phyloP scores from a whole-genome alignment of 2,888 invertebrate species.

The Rhaphigaster nebulosa region DNA sequence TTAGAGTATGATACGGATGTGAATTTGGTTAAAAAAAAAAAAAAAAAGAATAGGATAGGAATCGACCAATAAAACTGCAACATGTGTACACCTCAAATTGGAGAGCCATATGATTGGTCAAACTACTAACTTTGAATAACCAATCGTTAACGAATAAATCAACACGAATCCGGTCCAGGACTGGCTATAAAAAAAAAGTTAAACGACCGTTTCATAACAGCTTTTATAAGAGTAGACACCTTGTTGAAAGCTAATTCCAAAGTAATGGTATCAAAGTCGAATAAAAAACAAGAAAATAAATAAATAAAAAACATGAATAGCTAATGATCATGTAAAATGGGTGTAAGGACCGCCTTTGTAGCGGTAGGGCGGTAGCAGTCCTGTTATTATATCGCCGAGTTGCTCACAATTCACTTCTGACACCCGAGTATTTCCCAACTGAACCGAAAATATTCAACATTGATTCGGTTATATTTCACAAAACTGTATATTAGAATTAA shows the following conservation, averaged over 20 bases:
- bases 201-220: conserved; percentile 35
- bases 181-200: conserved; percentile 1
- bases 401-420: conserved; percentile 1
- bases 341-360: neutral
- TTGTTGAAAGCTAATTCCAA: conserved; percentile 41
- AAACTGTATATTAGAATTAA: neutral
- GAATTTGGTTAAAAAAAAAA: neutral
- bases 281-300: neutral
- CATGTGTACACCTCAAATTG: neutral
- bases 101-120: neutral
- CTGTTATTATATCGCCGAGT: neutral
- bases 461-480: neutral
- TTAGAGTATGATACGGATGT: no score
- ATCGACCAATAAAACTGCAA: neutral
- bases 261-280: neutral
- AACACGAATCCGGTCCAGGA: neutral
- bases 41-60: neutral
- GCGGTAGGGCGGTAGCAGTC: neutral
- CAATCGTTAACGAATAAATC: conserved; percentile 26
- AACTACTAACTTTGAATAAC: conserved; percentile 12
- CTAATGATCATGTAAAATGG: conserved; percentile 9
- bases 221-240: conserved; percentile 33
- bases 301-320: neutral
- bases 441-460: neutral
- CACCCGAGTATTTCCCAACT: neutral